Evolutionary conservation across 2,888 invertebrate species (phyloP).

Genomic region (Panzeria rudis): DNA sequence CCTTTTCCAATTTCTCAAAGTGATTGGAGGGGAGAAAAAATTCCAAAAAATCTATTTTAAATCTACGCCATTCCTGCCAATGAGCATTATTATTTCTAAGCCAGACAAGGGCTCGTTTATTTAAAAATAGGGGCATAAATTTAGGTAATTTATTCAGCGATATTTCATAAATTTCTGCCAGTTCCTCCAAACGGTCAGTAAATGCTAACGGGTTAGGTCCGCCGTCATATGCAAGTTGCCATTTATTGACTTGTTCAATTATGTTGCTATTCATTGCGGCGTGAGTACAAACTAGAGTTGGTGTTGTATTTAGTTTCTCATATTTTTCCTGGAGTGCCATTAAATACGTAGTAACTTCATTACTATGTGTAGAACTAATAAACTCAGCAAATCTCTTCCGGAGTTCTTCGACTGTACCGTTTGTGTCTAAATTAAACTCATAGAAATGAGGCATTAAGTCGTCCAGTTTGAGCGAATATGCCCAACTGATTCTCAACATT

Average conservation of each 20-base stretch:
- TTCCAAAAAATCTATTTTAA: not conserved
- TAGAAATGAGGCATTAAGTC: not conserved
- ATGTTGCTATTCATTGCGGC: not conserved
- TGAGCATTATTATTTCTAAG: not conserved
- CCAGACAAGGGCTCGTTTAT: not conserved
- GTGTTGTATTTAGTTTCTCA: not conserved
- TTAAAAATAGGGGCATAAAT: not conserved
- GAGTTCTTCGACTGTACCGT: not conserved
- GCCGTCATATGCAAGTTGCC: not conserved
- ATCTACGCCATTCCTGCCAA: not conserved
- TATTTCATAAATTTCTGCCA: not conserved
- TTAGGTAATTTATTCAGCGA: not conserved
- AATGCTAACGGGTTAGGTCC: not conserved
- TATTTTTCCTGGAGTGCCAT: conserved; percentile 1
- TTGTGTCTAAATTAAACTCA: not conserved
- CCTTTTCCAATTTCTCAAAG: not conserved
- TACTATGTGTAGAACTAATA: not conserved
- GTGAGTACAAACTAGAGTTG: not conserved
- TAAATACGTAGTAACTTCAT: not conserved
- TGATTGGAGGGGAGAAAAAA: not conserved
- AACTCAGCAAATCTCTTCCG: not conserved
- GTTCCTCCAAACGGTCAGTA: not conserved
- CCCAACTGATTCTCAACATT: not conserved
- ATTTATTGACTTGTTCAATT: not conserved
- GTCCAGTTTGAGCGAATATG: not conserved